Percentiles rank a stretch among this genome's conserved stretches.
Conservation (phyloP, 2,888 invertebrate genomes). For the Platycheirus rosarum region DNA sequence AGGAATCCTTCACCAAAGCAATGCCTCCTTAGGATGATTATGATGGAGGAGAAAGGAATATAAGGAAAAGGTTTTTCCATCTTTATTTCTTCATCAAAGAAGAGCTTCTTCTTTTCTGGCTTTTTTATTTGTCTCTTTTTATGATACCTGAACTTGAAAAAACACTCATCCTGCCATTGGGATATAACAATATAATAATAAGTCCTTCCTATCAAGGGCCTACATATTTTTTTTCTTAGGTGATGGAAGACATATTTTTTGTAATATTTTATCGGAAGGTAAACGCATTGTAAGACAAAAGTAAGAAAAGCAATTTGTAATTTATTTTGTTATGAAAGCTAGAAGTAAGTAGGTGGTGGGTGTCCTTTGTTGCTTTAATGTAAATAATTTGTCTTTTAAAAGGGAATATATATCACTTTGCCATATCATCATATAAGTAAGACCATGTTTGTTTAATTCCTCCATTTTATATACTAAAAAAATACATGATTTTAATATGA, state of each 20-base stretch:
- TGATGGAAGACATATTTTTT: slow-evolving; percentile 18
- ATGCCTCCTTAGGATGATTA: slow-evolving; percentile 27
- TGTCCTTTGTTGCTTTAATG: slow-evolving; percentile 6
- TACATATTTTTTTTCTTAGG: neutral
- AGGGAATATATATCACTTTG: too few species aligned
- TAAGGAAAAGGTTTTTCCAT: slow-evolving; percentile 12
- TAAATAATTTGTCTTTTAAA: neutral
- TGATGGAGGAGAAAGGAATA: slow-evolving; percentile 11
- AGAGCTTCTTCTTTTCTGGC: slow-evolving; percentile 56
- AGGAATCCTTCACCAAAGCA: slow-evolving; percentile 48
- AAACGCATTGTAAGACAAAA: neutral
- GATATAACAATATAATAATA: slow-evolving; percentile 66
- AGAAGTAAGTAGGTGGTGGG: neutral
- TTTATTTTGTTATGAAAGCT: neutral
- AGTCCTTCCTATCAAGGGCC: slow-evolving; percentile 52
- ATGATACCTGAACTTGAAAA: slow-evolving; percentile 65
- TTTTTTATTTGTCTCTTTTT: slow-evolving; percentile 17
- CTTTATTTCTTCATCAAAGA: slow-evolving; percentile 57
- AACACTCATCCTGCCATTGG: slow-evolving; percentile 62
- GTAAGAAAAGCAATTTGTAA: slow-evolving; percentile 15
- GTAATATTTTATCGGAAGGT: neutral
- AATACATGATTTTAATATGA: too few species aligned
- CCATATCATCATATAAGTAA: too few species aligned
- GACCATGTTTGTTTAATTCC: too few species aligned
- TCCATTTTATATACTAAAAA: too few species aligned